phyloP scores from a whole-genome alignment of 2,888 invertebrate species.

The Teinopalpus imperialis region DNA sequence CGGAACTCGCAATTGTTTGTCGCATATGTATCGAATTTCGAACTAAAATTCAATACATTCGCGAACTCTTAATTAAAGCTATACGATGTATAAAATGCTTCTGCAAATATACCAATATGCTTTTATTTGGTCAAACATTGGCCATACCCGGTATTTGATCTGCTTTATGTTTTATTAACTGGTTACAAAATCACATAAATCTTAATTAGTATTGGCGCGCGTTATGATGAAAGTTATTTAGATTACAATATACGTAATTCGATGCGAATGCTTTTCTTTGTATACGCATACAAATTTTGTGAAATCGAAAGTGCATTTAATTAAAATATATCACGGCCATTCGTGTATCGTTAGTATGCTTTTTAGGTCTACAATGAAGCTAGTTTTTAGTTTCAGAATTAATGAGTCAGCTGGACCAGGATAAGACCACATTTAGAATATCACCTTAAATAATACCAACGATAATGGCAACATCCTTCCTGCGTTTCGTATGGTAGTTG shows the following conservation, averaged over 20 bases:
- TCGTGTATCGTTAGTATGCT: neutral
- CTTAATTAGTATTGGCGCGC: slow-evolving; percentile 35
- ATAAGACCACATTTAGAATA: no score
- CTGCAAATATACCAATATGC: slow-evolving; percentile 26
- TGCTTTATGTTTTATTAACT: slow-evolving; percentile 41
- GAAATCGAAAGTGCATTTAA: slow-evolving; percentile 8
- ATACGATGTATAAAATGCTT: slow-evolving; percentile 11
- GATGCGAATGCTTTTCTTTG: slow-evolving; percentile 36
- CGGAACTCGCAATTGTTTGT: slow-evolving; percentile 1
- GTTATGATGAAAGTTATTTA: slow-evolving; percentile 40
- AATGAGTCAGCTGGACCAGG: no score
- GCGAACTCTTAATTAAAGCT: slow-evolving; percentile 23
- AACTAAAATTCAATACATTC: slow-evolving; percentile 1
- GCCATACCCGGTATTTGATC: slow-evolving; percentile 38
- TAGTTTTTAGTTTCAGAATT: no score
- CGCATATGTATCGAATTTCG: slow-evolving; percentile 2
- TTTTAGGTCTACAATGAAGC: neutral
- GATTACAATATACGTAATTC: slow-evolving; percentile 35
- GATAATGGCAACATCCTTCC: no score
- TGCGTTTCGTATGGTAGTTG: no score
- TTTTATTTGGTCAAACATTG: slow-evolving; percentile 35
- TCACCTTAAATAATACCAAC: no score
- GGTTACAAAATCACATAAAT: slow-evolving; percentile 39
- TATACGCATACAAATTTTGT: slow-evolving; percentile 31
- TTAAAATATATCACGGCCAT: slow-evolving; percentile 4